These are phyloP conservation scores for Achlya flavicornis DNA, from an alignment of 2,888 invertebrate genomes.

Conservation along the genomic window DNA sequence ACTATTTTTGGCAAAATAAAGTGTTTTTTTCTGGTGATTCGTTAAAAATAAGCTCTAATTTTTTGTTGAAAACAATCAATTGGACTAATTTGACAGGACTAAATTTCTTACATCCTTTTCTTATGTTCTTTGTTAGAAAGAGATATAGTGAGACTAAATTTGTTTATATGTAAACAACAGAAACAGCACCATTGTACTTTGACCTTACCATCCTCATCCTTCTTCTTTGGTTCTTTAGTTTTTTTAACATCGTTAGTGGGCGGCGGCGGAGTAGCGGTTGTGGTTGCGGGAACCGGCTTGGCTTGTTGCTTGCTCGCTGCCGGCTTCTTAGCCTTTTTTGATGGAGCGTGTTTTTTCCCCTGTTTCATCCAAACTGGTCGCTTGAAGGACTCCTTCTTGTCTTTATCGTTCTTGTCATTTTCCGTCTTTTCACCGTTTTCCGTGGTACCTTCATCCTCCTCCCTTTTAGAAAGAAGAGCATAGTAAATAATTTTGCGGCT, in stretches of 20 bases:
- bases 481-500: background rate
- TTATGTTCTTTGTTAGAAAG: too few species aligned
- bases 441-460: constrained; percentile 82
- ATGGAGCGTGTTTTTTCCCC: constrained; percentile 59
- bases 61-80: too few species aligned
- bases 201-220: constrained; percentile 45
- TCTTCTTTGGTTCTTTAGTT: constrained; percentile 75
- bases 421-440: constrained; percentile 67
- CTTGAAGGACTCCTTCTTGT: constrained; percentile 83
- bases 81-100: too few species aligned
- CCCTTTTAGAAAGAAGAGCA: constrained; percentile 50
- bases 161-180: constrained; percentile 21
- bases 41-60: too few species aligned
- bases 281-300: constrained; percentile 45
- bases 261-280: constrained; percentile 48
- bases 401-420: constrained; percentile 72
- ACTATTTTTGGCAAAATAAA: too few species aligned
- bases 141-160: too few species aligned
- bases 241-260: constrained; percentile 53
- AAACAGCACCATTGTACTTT: too few species aligned
- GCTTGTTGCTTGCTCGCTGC: constrained; percentile 50
- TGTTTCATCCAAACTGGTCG: constrained; percentile 82
- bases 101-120: too few species aligned
- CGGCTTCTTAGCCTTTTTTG: constrained; percentile 55
- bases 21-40: too few species aligned